Evolutionary conservation across 2,888 invertebrate species (phyloP).

Genomic region (Petrolisthes manimaculis): DNA sequence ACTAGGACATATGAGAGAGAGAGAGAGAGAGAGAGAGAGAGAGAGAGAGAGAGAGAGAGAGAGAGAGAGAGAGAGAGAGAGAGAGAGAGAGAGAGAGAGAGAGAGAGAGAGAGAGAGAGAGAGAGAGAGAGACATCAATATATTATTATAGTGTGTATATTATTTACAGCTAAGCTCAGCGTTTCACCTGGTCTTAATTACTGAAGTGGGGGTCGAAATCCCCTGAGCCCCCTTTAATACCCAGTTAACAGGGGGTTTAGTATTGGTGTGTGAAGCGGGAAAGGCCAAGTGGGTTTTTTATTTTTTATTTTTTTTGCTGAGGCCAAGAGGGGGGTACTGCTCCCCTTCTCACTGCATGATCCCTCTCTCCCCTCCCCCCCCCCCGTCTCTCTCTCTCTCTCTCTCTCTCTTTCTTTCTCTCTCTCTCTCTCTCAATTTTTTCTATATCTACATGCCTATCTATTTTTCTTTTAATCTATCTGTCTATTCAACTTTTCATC

Average conservation of each 20-base stretch:
- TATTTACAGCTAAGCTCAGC: too few relatives aligned
- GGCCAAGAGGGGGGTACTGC: too few relatives aligned
- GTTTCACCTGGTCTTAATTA: neutral
- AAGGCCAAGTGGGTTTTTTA: too few relatives aligned
- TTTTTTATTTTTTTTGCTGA: too few relatives aligned
- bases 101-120: too few relatives aligned
- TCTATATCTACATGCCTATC: neutral
- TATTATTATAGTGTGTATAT: too few relatives aligned
- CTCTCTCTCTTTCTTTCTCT: slow-evolving; percentile 33
- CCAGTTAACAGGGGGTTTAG: slow-evolving; percentile 14
- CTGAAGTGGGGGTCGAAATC: neutral
- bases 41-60: slow-evolving; percentile 8
- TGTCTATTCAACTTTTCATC: neutral
- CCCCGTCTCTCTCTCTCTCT: slow-evolving; percentile 30
- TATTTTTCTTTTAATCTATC: neutral
- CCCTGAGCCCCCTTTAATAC: neutral
- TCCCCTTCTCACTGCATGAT: neutral
- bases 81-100: too few relatives aligned
- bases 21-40: slow-evolving; percentile 16
- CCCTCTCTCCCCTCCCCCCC: slow-evolving; percentile 12
- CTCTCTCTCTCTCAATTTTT: slow-evolving; percentile 26
- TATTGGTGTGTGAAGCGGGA: neutral
- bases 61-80: too few relatives aligned
- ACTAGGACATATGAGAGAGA: neutral
- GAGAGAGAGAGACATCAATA: too few relatives aligned